Percentiles rank a stretch among this genome's conserved stretches.
phyloP scores from a whole-genome alignment of 2,797 vertebrate species.

The Peromyscus nudipes region DNA sequence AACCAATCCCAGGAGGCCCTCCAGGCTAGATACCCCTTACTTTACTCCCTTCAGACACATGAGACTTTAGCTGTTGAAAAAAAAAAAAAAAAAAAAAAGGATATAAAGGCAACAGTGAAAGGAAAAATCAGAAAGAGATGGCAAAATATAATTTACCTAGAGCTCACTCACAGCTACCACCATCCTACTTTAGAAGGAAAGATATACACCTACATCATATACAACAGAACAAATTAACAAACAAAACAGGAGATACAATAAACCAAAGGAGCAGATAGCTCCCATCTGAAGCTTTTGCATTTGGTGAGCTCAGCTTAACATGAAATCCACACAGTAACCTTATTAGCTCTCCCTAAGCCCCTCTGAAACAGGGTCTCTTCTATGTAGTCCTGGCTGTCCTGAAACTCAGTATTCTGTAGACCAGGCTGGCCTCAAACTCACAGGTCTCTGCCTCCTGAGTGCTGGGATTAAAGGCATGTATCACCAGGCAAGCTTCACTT shows the following conservation, averaged over 20 bases:
- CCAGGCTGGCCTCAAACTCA: neutral
- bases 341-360: neutral
- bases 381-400: neutral
- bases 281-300: neutral
- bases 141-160: conserved; percentile 16
- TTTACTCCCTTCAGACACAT: neutral
- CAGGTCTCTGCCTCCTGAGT: neutral
- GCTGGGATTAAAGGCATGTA: neutral
- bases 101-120: neutral
- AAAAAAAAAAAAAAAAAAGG: neutral
- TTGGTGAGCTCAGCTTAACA: conserved; percentile 7
- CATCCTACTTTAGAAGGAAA: neutral
- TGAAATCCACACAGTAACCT: neutral
- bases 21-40: too few relatives aligned
- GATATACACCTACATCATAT: neutral
- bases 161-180: neutral
- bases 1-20: neutral
- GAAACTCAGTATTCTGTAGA: neutral
- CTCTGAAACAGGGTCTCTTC: neutral
- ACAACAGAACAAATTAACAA: conserved; percentile 16
- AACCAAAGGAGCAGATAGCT: neutral
- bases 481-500: neutral
- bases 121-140: neutral
- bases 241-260: conserved; percentile 14
- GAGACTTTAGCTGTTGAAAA: conserved; percentile 1